A percentile compares a stretch with the other conserved stretches of the same genome.
Conservation (phyloP, 1,140 invertebrate species). For the Halesus radiatus region DNA sequence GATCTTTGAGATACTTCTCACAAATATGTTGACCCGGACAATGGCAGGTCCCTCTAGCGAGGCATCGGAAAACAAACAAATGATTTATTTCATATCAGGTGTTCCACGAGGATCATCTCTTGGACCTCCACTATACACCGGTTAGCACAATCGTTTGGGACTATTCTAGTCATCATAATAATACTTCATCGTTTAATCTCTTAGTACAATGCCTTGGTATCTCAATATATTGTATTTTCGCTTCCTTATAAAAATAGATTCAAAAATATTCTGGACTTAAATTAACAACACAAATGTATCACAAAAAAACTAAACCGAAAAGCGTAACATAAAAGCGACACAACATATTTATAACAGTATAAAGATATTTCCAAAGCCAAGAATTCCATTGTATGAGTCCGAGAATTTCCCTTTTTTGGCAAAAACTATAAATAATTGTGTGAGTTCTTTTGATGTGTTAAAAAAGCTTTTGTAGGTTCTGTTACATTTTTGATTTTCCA, state of each 20-base stretch:
- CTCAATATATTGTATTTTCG: too few species aligned
- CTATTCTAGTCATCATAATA: not conserved
- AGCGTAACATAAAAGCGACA: not conserved
- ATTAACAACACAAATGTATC: not conserved
- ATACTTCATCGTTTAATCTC: too few species aligned
- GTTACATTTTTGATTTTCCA: not conserved
- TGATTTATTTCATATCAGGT: slow-evolving; percentile 44
- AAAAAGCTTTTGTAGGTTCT: not conserved
- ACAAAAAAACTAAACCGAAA: not conserved
- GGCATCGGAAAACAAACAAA: slow-evolving; percentile 57
- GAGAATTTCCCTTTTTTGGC: not conserved
- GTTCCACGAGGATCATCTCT: slow-evolving; percentile 8
- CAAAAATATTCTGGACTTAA: not conserved
- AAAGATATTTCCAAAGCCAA: slow-evolving; percentile 6
- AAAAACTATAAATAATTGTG: not conserved
- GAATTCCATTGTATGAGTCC: not conserved
- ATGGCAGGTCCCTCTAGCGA: slow-evolving; percentile 89
- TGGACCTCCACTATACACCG: not conserved
- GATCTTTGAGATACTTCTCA: slow-evolving; percentile 98
- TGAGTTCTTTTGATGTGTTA: too few species aligned
- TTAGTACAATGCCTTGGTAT: too few species aligned
- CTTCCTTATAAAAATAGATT: not conserved
- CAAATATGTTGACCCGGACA: slow-evolving; percentile 96
- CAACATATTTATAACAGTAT: not conserved
- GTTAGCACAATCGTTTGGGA: not conserved